Evolutionary conservation across 2,888 invertebrate species (phyloP).

Genomic region (Thecocarcelia acutangulata): DNA sequence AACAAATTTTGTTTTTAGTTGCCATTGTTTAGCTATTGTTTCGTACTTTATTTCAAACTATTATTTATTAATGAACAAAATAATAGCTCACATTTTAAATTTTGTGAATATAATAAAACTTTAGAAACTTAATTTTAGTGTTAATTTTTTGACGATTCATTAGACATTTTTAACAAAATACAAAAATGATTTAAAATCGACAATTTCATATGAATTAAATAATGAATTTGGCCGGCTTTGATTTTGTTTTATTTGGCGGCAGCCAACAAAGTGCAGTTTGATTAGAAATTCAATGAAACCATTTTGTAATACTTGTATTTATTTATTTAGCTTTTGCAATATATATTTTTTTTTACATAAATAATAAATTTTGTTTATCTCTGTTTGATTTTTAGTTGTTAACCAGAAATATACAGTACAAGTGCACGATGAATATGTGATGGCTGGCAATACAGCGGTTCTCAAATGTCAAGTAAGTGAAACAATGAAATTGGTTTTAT

Average conservation of each 20-base stretch:
- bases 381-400: slow-evolving; percentile 84
- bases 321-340: not conserved
- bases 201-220: too few relatives aligned
- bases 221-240: too few relatives aligned
- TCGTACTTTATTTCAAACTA: too few relatives aligned
- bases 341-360: too few relatives aligned
- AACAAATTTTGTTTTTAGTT: not conserved
- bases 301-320: too few relatives aligned
- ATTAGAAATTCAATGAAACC: too few relatives aligned
- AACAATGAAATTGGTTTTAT: too few relatives aligned
- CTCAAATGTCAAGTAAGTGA: slow-evolving; percentile 88
- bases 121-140: not conserved
- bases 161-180: too few relatives aligned
- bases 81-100: not conserved
- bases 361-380: not conserved
- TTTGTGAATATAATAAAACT: not conserved
- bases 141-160: not conserved
- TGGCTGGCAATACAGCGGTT: slow-evolving; percentile 94
- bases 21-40: slow-evolving; percentile 1
- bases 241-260: too few relatives aligned
- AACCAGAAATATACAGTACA: slow-evolving; percentile 93
- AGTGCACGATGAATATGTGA: slow-evolving; percentile 95
- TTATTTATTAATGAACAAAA: slow-evolving; percentile 7
- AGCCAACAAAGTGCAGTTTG: too few relatives aligned
- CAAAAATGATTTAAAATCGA: too few relatives aligned